phyloP scores from a whole-genome alignment of 2,113 vertebrate genomes.

The Sinocyclocheilus anshuiensis region DNA sequence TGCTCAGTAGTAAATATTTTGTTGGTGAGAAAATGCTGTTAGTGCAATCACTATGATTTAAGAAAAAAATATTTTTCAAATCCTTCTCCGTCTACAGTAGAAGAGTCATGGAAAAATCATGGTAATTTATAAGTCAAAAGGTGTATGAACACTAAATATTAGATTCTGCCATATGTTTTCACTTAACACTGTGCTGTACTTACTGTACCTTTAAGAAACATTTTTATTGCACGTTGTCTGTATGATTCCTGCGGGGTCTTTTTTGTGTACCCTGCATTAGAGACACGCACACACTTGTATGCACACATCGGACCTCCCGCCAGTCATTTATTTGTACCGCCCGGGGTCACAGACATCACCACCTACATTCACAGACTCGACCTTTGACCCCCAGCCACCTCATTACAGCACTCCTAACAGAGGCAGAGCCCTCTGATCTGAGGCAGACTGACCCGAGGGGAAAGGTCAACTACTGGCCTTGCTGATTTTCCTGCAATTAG shows the following conservation, averaged over 20 bases:
- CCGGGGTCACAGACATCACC: constrained; percentile 36
- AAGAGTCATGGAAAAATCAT: not conserved
- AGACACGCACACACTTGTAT: not conserved
- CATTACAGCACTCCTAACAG: constrained; percentile 34
- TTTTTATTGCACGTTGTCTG: not conserved
- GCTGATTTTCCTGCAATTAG: not conserved
- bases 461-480: constrained; percentile 41
- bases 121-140: not conserved
- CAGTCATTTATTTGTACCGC: not conserved
- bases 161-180: not conserved
- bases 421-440: constrained; percentile 14
- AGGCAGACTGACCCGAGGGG: not conserved
- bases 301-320: not conserved
- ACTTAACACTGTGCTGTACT: not conserved
- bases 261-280: not conserved
- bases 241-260: not conserved
- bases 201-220: not conserved
- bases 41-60: not conserved
- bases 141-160: not conserved
- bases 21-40: not conserved
- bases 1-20: not conserved
- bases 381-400: constrained; percentile 37
- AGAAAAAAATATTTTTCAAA: not conserved
- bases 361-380: constrained; percentile 32
- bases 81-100: not conserved